Evolutionary conservation across 2,113 vertebrate species (phyloP), one percentile per base, ranked within the genome.

Genomic region (Oncorhynchus keta): DNA sequence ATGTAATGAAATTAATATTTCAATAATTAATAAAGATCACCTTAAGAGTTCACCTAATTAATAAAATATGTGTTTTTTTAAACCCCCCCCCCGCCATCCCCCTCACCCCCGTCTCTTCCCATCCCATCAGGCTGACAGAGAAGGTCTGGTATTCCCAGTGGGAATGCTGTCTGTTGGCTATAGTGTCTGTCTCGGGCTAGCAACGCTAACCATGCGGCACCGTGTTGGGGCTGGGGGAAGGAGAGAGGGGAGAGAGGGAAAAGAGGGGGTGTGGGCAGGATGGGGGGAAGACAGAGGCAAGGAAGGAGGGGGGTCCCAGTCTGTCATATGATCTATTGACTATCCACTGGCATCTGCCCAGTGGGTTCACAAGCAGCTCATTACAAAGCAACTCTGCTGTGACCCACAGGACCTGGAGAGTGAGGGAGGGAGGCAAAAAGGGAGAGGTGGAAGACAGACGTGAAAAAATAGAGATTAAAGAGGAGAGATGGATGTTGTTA

Each of bases 281-380:
- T 26, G 7, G 22, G 24, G 67, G 24, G 24, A 20, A 26, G 39
- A 28, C 39, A n/a, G 72, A 68, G 64, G 16, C 35, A 5, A 45
- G 39, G 39, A 45, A 45, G 39, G 39, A 35, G 8, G 39, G 35
- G 73, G 55, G 13, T 2, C 2, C 9, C 2, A 74, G 74, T 85
- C 69, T 86, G 88, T 87, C 81, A 87, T 83, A 78, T 86, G 87
- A 90, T 85, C 87, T 91, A 89, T 92, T 90, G 88, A 85, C 75
- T 75, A 81, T 88, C 77, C 71, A 4, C 73, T 85, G 85, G 84
- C 88, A 87, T 91, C 84, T 86, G 87, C 76, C 76, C 68, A 73
- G 76, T 85, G 67, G 75, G 78, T 72, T 64, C 85, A 73, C 81
- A 79, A 69, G 68, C 68, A 79, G 77, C 87, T 91, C 84, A 91